Percentiles rank a stretch among this genome's conserved stretches.
Evolutionary conservation across 2,888 invertebrate genomes (phyloP).

Genomic region (Sinohyriopsis cumingii): DNA sequence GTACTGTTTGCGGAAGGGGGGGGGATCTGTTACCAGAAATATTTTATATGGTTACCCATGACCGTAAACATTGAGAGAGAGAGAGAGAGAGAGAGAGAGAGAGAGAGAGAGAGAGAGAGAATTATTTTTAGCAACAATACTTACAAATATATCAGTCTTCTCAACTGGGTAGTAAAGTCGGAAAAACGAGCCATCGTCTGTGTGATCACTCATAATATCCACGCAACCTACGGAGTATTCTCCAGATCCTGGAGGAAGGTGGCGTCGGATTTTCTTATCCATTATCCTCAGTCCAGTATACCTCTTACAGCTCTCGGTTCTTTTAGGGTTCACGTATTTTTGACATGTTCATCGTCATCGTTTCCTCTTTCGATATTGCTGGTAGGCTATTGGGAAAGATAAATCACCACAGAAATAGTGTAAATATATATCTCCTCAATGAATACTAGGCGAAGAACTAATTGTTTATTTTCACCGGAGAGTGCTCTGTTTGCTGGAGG

Average conservation of each 20-base stretch:
- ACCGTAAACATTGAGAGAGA: background rate
- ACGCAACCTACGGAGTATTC: constrained; percentile 76
- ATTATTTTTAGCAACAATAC: constrained; percentile 31
- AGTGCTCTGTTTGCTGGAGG: too few species aligned
- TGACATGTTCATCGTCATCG: too few species aligned
- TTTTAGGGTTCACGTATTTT: too few species aligned
- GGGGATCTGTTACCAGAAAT: too few species aligned
- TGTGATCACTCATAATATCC: constrained; percentile 77
- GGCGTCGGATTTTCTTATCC: constrained; percentile 42
- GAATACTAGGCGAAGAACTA: too few species aligned
- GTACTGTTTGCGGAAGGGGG: too few species aligned
- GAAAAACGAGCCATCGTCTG: constrained; percentile 75
- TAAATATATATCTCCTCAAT: too few species aligned
- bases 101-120: constrained; percentile 5
- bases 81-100: constrained; percentile 8
- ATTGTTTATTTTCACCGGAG: too few species aligned
- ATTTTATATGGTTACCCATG: background rate
- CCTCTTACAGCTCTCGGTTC: too few species aligned
- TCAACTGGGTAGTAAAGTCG: constrained; percentile 78
- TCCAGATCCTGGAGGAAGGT: constrained; percentile 67
- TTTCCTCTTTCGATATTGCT: too few species aligned
- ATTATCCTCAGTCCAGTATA: background rate
- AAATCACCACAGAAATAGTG: too few species aligned
- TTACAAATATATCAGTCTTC: constrained; percentile 72
- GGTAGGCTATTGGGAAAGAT: too few species aligned